Evolutionary conservation across 2,888 invertebrate genomes (phyloP).

Genomic region (Nematopogon swammerdamellus): DNA sequence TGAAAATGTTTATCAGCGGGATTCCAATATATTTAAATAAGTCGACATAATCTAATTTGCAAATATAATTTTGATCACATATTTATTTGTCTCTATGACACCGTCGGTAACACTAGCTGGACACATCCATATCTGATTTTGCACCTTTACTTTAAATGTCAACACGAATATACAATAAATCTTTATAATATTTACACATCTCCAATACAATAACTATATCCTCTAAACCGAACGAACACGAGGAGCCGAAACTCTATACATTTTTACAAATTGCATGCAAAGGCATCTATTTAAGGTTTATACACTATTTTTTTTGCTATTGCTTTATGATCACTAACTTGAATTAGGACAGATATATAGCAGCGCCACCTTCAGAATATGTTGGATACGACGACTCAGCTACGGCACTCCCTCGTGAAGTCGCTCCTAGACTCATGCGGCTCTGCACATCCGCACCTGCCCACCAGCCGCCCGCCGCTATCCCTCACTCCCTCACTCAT

Average conservation of each 20-base stretch:
- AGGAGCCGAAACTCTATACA: not conserved
- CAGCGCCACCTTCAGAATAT: too few relatives aligned
- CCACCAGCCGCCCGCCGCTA: too few relatives aligned
- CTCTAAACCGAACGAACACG: not conserved
- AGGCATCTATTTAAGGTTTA: not conserved
- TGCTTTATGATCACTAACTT: not conserved
- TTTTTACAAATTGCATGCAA: not conserved
- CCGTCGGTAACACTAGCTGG: not conserved
- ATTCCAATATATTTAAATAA: too few relatives aligned
- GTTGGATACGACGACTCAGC: too few relatives aligned
- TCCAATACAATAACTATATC: not conserved
- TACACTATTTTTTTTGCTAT: not conserved
- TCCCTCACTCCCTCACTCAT: too few relatives aligned
- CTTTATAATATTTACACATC: not conserved
- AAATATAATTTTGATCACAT: not conserved
- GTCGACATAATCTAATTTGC: not conserved
- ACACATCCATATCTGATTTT: not conserved
- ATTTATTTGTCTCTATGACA: not conserved
- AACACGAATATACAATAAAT: not conserved
- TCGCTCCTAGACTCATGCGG: too few relatives aligned
- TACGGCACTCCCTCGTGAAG: too few relatives aligned
- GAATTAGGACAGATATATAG: too few relatives aligned
- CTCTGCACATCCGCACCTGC: too few relatives aligned
- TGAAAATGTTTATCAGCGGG: too few relatives aligned
- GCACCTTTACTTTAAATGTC: not conserved